A percentile compares a stretch with the other conserved stretches of the same genome.
phyloP scores from a whole-genome alignment of 1,140 invertebrate species.

The Zaprionus lachaisei region DNA sequence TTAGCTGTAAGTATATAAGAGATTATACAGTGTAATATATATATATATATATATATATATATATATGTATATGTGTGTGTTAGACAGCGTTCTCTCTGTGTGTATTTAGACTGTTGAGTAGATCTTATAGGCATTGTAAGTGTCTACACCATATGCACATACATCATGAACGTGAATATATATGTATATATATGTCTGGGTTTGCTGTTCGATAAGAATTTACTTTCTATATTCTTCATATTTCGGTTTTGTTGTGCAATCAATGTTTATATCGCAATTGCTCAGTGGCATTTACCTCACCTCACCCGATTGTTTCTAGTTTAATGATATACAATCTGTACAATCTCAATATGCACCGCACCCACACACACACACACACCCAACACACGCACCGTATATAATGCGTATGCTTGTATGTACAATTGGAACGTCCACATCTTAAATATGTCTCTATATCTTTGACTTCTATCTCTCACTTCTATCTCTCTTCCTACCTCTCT shows the following conservation, averaged over 20 bases:
- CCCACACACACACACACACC: conserved; percentile 13
- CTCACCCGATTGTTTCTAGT: conserved; percentile 39
- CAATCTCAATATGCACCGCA: conserved; percentile 26
- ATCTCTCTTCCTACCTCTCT: neutral
- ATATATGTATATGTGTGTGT: conserved; percentile 10
- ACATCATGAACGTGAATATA: conserved; percentile 26
- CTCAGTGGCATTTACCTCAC: conserved; percentile 46
- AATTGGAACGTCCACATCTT: conserved; percentile 34
- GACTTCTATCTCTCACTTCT: conserved; percentile 6
- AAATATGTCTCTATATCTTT: conserved; percentile 4
- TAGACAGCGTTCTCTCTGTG: conserved; percentile 15
- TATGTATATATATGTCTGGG: conserved; percentile 35
- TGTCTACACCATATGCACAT: conserved; percentile 26
- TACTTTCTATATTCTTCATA: conserved; percentile 5
- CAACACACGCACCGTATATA: conserved; percentile 38
- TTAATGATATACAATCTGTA: conserved; percentile 24
- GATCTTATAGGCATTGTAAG: conserved; percentile 26
- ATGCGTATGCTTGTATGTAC: conserved; percentile 49
- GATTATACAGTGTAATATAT: conserved; percentile 6
- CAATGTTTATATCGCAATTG: conserved; percentile 50
- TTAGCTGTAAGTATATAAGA: conserved; percentile 27
- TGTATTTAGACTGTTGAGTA: conserved; percentile 45
- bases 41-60: neutral
- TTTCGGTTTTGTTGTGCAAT: conserved; percentile 21
- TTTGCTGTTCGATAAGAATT: conserved; percentile 40